Conservation (phyloP, 2,797 vertebrate genomes). For the Aythya fuligula region DNA sequence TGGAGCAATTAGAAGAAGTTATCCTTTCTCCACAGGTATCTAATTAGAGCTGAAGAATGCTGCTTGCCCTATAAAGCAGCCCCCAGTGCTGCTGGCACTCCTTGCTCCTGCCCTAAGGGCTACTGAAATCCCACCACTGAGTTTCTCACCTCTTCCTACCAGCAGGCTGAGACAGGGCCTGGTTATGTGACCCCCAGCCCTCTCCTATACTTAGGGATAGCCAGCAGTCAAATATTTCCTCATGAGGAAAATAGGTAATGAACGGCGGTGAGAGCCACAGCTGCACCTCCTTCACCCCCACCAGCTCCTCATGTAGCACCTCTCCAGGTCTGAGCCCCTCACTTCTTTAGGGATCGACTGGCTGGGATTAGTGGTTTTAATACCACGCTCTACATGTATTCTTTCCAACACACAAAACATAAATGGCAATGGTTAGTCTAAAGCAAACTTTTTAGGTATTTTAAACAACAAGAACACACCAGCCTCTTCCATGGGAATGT, state of each 20-base stretch:
- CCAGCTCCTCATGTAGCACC: neutral
- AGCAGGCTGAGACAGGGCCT: neutral
- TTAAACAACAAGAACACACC: neutral
- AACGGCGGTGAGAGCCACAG: neutral
- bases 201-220: neutral
- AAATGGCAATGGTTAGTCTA: neutral
- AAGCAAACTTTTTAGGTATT: neutral
- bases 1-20: neutral
- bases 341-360: neutral
- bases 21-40: neutral
- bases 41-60: neutral
- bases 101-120: neutral
- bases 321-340: neutral
- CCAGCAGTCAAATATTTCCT: neutral
- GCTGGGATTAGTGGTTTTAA: neutral
- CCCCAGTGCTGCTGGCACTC: neutral
- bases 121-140: neutral
- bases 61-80: neutral
- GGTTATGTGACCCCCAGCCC: neutral
- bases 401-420: neutral
- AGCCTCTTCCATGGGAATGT: neutral
- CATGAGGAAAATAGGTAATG: fast-evolving
- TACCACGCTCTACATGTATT: neutral
- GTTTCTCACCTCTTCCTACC: neutral
- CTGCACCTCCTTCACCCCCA: neutral